Percentiles rank a stretch among this genome's conserved stretches.
Evolutionary conservation across 2,888 invertebrate genomes (phyloP).

Genomic region (Troilus luridus): DNA sequence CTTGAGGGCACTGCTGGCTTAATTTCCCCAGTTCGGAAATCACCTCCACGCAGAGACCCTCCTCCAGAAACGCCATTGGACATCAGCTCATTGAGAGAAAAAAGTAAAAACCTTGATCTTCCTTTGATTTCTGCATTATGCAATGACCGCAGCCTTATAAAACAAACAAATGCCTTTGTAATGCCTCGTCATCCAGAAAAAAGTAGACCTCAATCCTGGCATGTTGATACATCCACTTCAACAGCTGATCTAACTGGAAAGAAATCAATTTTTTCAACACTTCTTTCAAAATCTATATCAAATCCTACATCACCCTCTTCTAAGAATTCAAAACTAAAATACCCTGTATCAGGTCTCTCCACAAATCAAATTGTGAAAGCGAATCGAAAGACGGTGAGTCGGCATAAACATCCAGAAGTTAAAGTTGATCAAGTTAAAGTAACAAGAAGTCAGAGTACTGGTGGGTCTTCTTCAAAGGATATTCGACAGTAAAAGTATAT

Average conservation of each 20-base stretch:
- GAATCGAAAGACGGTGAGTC: conserved; percentile 70
- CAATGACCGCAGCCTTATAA: conserved; percentile 90
- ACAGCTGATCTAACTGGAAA: conserved; percentile 63
- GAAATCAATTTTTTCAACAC: conserved; percentile 64
- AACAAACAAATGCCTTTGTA: conserved; percentile 90
- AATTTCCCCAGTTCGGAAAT: conserved; percentile 58
- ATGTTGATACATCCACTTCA: conserved; percentile 65
- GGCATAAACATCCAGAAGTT: conserved; percentile 65
- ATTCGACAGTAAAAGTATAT: conserved; percentile 31
- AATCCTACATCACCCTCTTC: conserved; percentile 71
- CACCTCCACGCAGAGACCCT: conserved; percentile 59
- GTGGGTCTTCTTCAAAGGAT: conserved; percentile 63
- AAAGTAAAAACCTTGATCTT: conserved; percentile 90
- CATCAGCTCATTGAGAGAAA: conserved; percentile 87
- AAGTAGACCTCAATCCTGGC: conserved; percentile 66
- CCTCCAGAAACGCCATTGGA: conserved; percentile 71
- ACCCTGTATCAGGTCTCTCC: conserved; percentile 78
- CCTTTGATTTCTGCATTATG: conserved; percentile 94
- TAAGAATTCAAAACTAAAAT: conserved; percentile 73
- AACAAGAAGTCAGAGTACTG: conserved; percentile 67
- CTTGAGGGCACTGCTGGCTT: conserved; percentile 37
- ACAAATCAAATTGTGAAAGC: conserved; percentile 75
- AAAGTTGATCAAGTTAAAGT: conserved; percentile 61
- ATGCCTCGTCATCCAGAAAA: conserved; percentile 70
- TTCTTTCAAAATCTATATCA: conserved; percentile 64